phyloP scores from a whole-genome alignment of 2,113 vertebrate species.

The Ahaetulla prasina region DNA sequence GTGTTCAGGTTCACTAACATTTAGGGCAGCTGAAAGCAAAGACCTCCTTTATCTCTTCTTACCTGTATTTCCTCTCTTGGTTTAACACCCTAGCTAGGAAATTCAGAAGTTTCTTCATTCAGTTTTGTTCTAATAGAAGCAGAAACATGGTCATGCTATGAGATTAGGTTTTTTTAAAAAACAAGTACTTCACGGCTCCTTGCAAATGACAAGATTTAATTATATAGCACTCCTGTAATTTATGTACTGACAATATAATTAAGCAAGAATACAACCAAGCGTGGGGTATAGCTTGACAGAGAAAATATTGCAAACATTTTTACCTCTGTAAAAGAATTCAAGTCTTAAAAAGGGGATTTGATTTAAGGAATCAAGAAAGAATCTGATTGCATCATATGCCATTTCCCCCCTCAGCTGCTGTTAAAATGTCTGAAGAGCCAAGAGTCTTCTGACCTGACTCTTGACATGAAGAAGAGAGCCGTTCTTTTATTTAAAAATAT shows the following conservation, averaged over 20 bases:
- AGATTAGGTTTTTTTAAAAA: too few species aligned
- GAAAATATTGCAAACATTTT: neutral
- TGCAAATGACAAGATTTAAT: neutral
- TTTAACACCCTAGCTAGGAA: neutral
- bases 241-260: accelerated
- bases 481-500: slow-evolving; percentile 33
- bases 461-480: neutral
- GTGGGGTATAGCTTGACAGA: neutral
- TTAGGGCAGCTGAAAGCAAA: neutral
- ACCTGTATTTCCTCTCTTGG: neutral
- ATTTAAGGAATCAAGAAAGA: slow-evolving; percentile 29
- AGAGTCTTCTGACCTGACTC: slow-evolving; percentile 9
- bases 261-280: accelerated
- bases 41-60: neutral
- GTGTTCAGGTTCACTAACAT: neutral
- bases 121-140: neutral
- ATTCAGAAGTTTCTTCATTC: neutral
- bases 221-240: neutral
- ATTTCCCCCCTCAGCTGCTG: slow-evolving; percentile 1
- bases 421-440: slow-evolving; percentile 23
- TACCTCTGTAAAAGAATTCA: slow-evolving; percentile 1
- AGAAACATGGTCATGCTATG: neutral
- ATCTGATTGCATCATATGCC: neutral
- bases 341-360: slow-evolving; percentile 24
- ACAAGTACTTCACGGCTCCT: neutral